phyloP scores from a whole-genome alignment of 2,888 invertebrate genomes.

The Hirtodrosophila trivittata region DNA sequence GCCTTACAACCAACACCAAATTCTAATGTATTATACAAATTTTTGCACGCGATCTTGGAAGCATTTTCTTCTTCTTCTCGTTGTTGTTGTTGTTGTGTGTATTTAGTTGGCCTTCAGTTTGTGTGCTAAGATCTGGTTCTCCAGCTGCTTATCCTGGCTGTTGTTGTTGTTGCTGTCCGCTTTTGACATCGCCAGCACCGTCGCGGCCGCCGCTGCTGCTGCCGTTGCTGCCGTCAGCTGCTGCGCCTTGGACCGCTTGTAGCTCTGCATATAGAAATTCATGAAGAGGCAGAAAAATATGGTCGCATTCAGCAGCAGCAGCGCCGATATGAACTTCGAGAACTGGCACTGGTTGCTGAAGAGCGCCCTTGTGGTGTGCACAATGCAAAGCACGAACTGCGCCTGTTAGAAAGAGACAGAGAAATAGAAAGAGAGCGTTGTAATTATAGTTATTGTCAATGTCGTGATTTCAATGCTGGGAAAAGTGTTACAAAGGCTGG shows the following conservation, averaged over 20 bases:
- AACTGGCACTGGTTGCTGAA: slow-evolving; percentile 83
- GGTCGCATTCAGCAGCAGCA: slow-evolving; percentile 90
- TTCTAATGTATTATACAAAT: slow-evolving; percentile 49
- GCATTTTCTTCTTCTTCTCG: slow-evolving; percentile 16
- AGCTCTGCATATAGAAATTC: slow-evolving; percentile 95
- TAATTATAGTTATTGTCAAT: slow-evolving; percentile 16
- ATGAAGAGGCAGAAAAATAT: slow-evolving; percentile 96
- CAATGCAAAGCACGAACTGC: slow-evolving; percentile 84
- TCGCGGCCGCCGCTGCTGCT: slow-evolving; percentile 34
- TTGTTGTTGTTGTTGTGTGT: slow-evolving; percentile 1
- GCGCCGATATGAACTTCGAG: slow-evolving; percentile 87
- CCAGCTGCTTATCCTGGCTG: slow-evolving; percentile 40
- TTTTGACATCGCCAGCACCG: slow-evolving; percentile 31
- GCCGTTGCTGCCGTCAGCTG: slow-evolving; percentile 35
- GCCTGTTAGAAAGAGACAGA: slow-evolving; percentile 69
- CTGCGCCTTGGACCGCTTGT: slow-evolving; percentile 84
- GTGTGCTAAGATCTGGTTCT: slow-evolving; percentile 34
- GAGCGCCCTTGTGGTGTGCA: slow-evolving; percentile 82
- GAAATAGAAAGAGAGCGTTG: slow-evolving; percentile 15
- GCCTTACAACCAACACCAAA: slow-evolving; percentile 68
- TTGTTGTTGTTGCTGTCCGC: slow-evolving; percentile 65
- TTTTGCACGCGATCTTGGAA: slow-evolving; percentile 45
- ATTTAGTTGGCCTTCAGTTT: slow-evolving; percentile 73
- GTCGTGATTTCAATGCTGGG: slow-evolving; percentile 57
- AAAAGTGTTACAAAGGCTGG: slow-evolving; percentile 27